Evolutionary conservation across 2,888 invertebrate species (phyloP), one percentile per base, ranked within the genome.

Genomic region (Idaea straminata): DNA sequence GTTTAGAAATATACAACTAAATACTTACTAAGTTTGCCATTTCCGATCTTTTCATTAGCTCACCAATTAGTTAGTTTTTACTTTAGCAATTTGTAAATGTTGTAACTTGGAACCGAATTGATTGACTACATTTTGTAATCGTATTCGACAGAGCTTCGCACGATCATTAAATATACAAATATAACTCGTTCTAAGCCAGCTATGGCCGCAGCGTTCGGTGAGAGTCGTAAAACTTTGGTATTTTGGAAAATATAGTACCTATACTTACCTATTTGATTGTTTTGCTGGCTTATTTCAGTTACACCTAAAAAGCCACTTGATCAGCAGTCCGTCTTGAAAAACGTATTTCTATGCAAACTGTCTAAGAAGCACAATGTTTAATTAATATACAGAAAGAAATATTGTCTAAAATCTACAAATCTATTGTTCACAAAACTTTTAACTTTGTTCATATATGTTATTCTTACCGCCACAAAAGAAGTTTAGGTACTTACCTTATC

Each of bases 121-220:
- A 47, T 47, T 47, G 47, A 47, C 47, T 47, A 47, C 47, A 47
- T 47, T 47, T 47, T 47, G 47, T 47, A 47, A 47, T 10, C 7
- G 7, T 47, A 47, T 47, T 47, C 47, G 47, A 47, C 47, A 13
- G 47, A 7, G 47, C 47, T 47, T 47, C 47, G 47, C 47, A 47
- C 47, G 47, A 47, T 47, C 47, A 47, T 47, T 47, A 47, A 47
- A 47, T 47, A 47, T 47, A 47, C 47, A 47, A 47, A 47, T 47
- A 47, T 47, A 47, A 47, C 47, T 47, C 47, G 47, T 47, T 47
- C 47, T 7, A 47, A 13, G 13, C 47, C 7, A 47, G 47, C 47
- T 7, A 47, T 47, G 47, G 47, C 47, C 6, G 47, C 47, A 47
- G 25, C 47, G 5, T 5, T 47, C 10, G 7, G 47, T 13, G 10